These are phyloP conservation scores for Zygothrica quintamaculata DNA, from an alignment of 2,888 invertebrate species.

Conservation along the genomic window DNA sequence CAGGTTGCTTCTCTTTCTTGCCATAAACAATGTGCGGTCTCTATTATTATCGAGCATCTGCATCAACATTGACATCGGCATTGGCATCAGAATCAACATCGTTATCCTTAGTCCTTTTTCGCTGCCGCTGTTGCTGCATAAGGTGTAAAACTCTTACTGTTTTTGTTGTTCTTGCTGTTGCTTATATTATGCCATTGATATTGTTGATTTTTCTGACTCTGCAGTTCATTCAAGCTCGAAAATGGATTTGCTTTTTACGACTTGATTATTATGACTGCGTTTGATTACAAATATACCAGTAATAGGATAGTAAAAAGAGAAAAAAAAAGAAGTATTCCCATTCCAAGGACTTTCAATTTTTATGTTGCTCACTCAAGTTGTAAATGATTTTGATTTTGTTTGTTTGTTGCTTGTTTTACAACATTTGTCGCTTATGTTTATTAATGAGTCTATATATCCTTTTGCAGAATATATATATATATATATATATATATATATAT, in stretches of 20 bases:
- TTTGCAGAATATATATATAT: no score
- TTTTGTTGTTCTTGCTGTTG: no score
- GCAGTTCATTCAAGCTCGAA: conserved; percentile 76
- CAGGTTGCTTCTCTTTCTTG: conserved; percentile 4
- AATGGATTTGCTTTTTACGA: conserved; percentile 83
- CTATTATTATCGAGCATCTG: conserved; percentile 58
- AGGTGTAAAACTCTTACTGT: conserved; percentile 76
- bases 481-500: no score
- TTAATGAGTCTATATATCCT: no score
- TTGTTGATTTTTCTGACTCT: conserved; percentile 69
- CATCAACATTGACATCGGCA: conserved; percentile 47
- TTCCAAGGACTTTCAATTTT: conserved; percentile 22
- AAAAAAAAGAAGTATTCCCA: conserved; percentile 24
- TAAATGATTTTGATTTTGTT: conserved; percentile 65
- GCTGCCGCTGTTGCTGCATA: conserved; percentile 44
- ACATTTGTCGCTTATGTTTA: conserved; percentile 69
- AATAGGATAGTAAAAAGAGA: no score
- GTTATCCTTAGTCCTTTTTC: conserved; percentile 57
- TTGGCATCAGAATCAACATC: conserved; percentile 42
- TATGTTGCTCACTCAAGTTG: conserved; percentile 58
- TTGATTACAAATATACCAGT: conserved; percentile 79
- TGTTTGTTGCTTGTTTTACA: conserved; percentile 11
- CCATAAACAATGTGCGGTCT: conserved; percentile 47
- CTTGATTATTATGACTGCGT: conserved; percentile 82
- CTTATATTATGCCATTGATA: conserved; percentile 68